phyloP scores from a whole-genome alignment of 2,797 vertebrate species.

The Clarias platycephalus region DNA sequence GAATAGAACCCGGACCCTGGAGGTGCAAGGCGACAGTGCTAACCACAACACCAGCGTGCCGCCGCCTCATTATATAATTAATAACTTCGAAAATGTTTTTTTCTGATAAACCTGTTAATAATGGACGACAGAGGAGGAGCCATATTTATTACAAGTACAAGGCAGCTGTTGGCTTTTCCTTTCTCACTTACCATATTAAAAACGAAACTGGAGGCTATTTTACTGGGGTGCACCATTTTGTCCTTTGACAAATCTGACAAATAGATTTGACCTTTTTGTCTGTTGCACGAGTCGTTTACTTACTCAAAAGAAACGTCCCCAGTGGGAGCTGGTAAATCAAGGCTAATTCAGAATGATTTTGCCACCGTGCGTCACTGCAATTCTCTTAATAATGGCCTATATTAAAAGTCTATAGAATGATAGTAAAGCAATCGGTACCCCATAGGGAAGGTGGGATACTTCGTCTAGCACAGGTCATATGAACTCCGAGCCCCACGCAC shows the following conservation, averaged over 20 bases:
- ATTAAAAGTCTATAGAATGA: not conserved
- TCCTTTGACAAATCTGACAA: not conserved
- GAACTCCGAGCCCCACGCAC: conserved; percentile 28
- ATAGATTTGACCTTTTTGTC: not conserved
- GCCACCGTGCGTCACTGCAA: not conserved
- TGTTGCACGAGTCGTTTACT: not conserved
- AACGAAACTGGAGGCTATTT: not conserved
- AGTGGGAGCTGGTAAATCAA: too few species aligned
- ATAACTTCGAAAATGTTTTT: not conserved
- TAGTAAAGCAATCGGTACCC: conserved; percentile 4
- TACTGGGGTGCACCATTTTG: not conserved
- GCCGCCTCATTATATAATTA: not conserved
- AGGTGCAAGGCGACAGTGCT: too few species aligned
- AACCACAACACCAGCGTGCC: too few species aligned
- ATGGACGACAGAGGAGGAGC: not conserved
- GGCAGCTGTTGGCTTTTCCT: not conserved
- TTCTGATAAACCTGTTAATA: not conserved
- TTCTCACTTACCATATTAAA: not conserved
- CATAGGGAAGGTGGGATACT: conserved; percentile 41
- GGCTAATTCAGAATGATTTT: not conserved
- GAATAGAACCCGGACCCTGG: too few species aligned
- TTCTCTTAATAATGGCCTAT: not conserved
- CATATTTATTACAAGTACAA: not conserved
- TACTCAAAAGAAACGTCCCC: not conserved
- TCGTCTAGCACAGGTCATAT: conserved; percentile 44